phyloP scores from a whole-genome alignment of 1,140 invertebrate species.

The Drosophila bipectinata region DNA sequence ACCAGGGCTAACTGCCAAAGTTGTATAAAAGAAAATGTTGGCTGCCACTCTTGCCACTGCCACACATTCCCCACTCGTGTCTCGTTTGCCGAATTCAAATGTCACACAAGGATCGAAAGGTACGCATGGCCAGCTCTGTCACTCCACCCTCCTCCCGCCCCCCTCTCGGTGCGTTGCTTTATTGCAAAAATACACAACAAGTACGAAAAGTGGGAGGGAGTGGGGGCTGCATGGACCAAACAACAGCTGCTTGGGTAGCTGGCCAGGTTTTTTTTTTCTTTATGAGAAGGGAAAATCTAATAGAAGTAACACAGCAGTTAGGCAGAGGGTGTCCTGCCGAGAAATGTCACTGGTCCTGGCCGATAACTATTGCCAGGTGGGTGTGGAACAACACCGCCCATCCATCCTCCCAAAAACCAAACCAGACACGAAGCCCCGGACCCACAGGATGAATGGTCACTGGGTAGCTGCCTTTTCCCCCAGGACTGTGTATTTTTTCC shows the following conservation, averaged over 20 bases:
- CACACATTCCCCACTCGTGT: slow-evolving; percentile 8
- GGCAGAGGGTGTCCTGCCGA: slow-evolving; percentile 41
- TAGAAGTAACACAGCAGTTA: slow-evolving; percentile 62
- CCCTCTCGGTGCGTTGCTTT: slow-evolving; percentile 37
- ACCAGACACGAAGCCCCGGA: slow-evolving; percentile 16
- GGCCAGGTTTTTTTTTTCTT: slow-evolving; percentile 7
- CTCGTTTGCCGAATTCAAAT: slow-evolving; percentile 70
- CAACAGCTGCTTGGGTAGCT: slow-evolving; percentile 67
- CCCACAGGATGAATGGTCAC: slow-evolving; percentile 48
- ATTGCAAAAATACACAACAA: slow-evolving; percentile 74
- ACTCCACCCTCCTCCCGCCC: neutral
- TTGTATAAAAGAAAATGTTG: slow-evolving; percentile 70
- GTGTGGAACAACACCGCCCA: slow-evolving; percentile 10
- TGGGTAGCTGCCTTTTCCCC: slow-evolving; percentile 9
- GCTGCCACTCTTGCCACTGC: slow-evolving; percentile 2
- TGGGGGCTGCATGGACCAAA: slow-evolving; percentile 31
- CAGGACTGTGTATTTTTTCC: neutral
- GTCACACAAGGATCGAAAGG: slow-evolving; percentile 81
- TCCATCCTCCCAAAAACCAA: neutral
- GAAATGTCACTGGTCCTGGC: slow-evolving; percentile 72
- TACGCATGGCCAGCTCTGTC: slow-evolving; percentile 67
- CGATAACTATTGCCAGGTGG: slow-evolving; percentile 73
- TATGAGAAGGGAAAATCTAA: slow-evolving; percentile 51
- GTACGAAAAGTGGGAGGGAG: neutral
- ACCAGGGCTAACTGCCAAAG: slow-evolving; percentile 22